These are phyloP conservation scores for Erpobdella octoculata DNA, from an alignment of 2,888 invertebrate species.

Conservation along the genomic window DNA sequence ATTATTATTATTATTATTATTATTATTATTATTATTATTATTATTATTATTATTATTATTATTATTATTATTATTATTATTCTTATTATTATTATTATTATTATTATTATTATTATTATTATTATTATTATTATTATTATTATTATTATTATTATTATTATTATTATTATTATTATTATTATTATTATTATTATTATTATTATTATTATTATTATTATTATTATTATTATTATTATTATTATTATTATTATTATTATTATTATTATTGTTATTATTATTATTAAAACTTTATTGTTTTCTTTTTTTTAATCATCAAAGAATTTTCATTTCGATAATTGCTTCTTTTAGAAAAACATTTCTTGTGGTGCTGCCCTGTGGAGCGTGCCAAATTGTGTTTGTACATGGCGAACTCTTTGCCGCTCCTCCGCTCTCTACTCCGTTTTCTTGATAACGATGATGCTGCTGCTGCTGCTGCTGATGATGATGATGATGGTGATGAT, in stretches of 20 bases:
- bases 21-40: too few relatives aligned
- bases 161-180: constrained; percentile 9
- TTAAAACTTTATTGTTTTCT: too few relatives aligned
- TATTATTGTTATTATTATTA: neutral
- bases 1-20: too few relatives aligned
- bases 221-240: neutral
- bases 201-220: neutral
- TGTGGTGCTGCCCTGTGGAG: neutral
- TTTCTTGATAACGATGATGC: neutral
- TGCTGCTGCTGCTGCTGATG: too few relatives aligned
- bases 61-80: neutral
- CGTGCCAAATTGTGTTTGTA: neutral
- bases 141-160: constrained; percentile 9
- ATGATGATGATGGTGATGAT: neutral
- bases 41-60: too few relatives aligned
- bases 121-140: constrained; percentile 9
- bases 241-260: neutral
- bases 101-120: constrained; percentile 7
- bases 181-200: neutral
- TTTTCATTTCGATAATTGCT: too few relatives aligned
- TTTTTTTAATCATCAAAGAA: too few relatives aligned
- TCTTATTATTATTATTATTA: neutral
- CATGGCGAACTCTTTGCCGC: neutral
- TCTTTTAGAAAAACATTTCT: neutral
- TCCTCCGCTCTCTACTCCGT: neutral